Conservation (phyloP, 2,888 invertebrate genomes). For the Lycia hirtaria region DNA sequence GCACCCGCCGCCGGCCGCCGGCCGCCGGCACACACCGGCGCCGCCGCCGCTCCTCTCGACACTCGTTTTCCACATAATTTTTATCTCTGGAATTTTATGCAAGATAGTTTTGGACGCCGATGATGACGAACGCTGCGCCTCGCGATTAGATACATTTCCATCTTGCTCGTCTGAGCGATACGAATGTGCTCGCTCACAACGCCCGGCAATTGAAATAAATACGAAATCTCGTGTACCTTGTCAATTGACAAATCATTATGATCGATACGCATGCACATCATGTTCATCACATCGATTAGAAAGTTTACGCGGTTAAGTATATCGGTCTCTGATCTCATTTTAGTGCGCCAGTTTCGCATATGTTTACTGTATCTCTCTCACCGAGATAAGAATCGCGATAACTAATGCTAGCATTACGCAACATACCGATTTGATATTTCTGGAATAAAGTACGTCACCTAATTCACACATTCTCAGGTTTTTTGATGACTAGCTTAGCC, state of each 20-base stretch:
- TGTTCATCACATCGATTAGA: neutral
- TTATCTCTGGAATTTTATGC: conserved; percentile 38
- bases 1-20: conserved; percentile 22
- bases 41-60: conserved; percentile 34
- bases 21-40: conserved; percentile 25
- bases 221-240: conserved; percentile 2
- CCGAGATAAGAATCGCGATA: conserved; percentile 13
- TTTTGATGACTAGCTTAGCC: neutral
- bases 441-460: too few relatives aligned
- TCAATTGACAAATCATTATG: neutral
- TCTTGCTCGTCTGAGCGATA: neutral
- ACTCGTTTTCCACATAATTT: conserved; percentile 29
- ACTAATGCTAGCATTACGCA: conserved; percentile 9
- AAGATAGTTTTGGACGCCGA: conserved; percentile 14
- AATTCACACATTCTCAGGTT: neutral
- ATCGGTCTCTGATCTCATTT: neutral
- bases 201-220: neutral
- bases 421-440: neutral
- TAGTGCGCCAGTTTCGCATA: neutral
- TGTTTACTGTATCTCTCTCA: conserved; percentile 3
- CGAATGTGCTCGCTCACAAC: neutral
- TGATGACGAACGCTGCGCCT: neutral
- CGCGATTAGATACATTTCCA: neutral
- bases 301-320: neutral
- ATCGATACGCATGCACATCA: neutral